Evolutionary conservation across 2,113 vertebrate genomes (phyloP).

Genomic region (Petroica traversi): DNA sequence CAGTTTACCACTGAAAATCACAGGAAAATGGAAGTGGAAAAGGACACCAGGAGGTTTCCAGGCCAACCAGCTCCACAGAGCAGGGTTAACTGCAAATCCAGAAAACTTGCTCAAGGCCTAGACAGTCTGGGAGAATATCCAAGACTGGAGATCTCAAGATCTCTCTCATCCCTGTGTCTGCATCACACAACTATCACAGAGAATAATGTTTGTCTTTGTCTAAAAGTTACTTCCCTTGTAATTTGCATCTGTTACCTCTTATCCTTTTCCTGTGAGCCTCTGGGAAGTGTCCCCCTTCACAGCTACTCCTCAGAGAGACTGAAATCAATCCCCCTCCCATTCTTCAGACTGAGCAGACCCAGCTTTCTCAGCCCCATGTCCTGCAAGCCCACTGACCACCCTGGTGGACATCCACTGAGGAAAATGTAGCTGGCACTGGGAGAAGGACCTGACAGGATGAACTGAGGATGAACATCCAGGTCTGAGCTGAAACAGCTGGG

Average conservation of each 20-base stretch:
- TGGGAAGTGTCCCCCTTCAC: not conserved
- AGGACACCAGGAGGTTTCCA: not conserved
- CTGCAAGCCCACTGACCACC: not conserved
- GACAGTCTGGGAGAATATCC: not conserved
- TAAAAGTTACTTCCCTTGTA: not conserved
- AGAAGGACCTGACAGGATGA: not conserved
- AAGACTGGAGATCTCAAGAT: not conserved
- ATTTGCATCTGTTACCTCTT: not conserved
- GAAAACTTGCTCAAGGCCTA: not conserved
- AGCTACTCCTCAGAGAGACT: not conserved
- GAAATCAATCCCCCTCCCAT: not conserved
- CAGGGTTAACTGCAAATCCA: not conserved
- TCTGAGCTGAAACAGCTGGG: not conserved
- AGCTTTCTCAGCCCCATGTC: not conserved
- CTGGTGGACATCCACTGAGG: not conserved
- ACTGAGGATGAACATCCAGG: not conserved
- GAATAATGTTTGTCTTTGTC: not conserved
- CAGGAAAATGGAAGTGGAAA: not conserved
- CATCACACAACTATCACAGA: not conserved
- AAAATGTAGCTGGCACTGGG: not conserved
- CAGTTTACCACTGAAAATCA: not conserved
- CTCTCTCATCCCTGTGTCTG: not conserved
- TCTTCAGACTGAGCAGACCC: not conserved
- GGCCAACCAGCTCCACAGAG: not conserved
- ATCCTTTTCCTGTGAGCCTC: not conserved